Base-by-base conservation (phyloP, 2,113 vertebrate species). In the Ameiurus melas region DNA sequence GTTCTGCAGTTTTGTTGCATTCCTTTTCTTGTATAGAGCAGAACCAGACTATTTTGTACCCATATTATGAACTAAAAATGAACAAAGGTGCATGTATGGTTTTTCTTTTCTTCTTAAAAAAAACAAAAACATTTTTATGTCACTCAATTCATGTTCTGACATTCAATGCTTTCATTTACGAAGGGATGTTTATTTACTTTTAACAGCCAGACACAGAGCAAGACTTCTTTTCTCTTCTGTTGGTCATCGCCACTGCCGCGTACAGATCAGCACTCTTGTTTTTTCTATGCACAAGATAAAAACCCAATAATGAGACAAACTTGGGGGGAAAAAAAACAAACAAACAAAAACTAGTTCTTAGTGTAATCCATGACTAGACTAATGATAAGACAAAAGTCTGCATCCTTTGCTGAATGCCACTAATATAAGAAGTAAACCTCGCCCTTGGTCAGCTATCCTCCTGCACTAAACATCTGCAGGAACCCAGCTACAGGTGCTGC, bases 401-500 rank as follows among this genome's bases (percentile, higher is more conserved):
- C 53, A 33, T 81, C 3, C 10, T 81, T 81, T 33, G 30, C 13
- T 17, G 20, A 8, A 85, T 19, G 13, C n/a, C 36, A 7, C n/a
- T 43, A 17, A 60, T 20, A 27, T 7, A 71, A 81, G 39, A 27
- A 9, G 10, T 20, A 85, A 75, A 57, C 70, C 66, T 87, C 80
- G 80, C 71, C 87, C 75, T 84, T 43, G 27, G 25, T 25, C 20
- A 78, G 62, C 36, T 39, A 4, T 68, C 22, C 51, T 84, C 39
- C 22, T 60, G 33, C 70, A 62, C 57, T 80, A 0, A 86, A 68
- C 75, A 87, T 90, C 80, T 80, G 60, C 30, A 60, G 30, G 79
- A 57, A 70, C 57, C 25, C 39, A 81, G 64, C 88, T 82, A 89
- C 90, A 91, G 90, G 86, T 89, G 88, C 64, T 83, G 27, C 79